phyloP scores from a whole-genome alignment of 1,140 invertebrate genomes.

The Globodera rostochiensis region DNA sequence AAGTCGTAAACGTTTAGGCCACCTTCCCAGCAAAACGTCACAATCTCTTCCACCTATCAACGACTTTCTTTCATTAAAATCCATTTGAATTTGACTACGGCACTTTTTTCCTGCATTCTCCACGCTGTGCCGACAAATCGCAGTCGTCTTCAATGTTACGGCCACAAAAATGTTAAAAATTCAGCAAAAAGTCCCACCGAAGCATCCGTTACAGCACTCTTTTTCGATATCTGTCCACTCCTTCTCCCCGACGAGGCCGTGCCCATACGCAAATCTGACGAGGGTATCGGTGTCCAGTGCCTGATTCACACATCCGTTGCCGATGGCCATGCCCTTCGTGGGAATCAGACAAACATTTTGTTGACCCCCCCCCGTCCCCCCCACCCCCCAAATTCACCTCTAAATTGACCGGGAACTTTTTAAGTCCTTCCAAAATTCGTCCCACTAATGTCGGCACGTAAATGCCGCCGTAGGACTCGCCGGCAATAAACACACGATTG shows the following conservation, averaged over 20 bases:
- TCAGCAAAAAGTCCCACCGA: background rate
- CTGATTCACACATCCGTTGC: constrained; percentile 64
- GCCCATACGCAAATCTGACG: constrained; percentile 63
- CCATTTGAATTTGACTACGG: too few relatives aligned
- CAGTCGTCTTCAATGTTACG: too few relatives aligned
- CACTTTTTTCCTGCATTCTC: too few relatives aligned
- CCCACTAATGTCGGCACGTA: constrained; percentile 70
- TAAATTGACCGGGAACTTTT: constrained; percentile 61
- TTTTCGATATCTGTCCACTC: constrained; percentile 59
- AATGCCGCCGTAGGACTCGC: constrained; percentile 68
- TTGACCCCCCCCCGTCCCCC: too few relatives aligned
- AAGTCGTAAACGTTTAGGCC: constrained; percentile 63
- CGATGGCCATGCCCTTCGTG: constrained; percentile 62
- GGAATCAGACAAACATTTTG: background rate
- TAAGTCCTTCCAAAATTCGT: constrained; percentile 66
- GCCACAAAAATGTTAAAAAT: too few relatives aligned
- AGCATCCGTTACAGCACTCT: constrained; percentile 56
- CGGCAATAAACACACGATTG: constrained; percentile 68
- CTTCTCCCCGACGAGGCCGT: constrained; percentile 64
- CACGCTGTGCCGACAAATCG: too few relatives aligned
- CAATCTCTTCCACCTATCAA: constrained; percentile 61
- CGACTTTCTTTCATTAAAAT: too few relatives aligned
- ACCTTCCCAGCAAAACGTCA: constrained; percentile 65
- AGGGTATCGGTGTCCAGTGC: constrained; percentile 65
- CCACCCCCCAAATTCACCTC: constrained; percentile 41